Base-by-base conservation (phyloP, 2,888 invertebrate genomes). In the Lomographa bimaculata region DNA sequence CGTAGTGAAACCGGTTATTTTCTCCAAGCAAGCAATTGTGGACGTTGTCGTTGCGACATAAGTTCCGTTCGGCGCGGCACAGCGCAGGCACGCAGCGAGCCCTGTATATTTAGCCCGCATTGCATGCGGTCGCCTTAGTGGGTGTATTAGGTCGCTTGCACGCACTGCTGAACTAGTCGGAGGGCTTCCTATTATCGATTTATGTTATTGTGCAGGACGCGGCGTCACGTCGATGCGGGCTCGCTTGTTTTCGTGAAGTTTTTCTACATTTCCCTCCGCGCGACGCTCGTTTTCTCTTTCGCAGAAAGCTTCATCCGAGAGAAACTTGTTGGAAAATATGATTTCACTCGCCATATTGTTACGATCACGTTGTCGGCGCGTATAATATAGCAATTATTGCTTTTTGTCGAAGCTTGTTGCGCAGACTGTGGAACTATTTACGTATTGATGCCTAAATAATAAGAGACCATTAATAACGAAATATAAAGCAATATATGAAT, bases 121-220 rank as follows among this genome's bases (percentile, higher is more conserved):
- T 79, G 85, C 85, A 80, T 76, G 75, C 74, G 71, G 69, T 71
- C 64, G 70, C 67, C 68, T 68, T 71, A 73, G 85, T 84, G 79
- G 81, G 84, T 86, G 85, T 86, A 81, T 86, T 84, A 82, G 87
- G 89, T 87, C 87, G 87, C 75, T 79, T 72, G 83, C 86, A 86
- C 86, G 87, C 87, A 89, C 87, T 85, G 85, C 82, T 87, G 86
- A 87, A 85, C 87, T 87, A 87, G 76, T 86, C 86, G 80, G 82
- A 84, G 85, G 84, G 83, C 78, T 86, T 85, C 87, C 84, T 83
- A 82, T 81, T 85, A 89, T 87, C 86, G 86, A 87, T 85, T 85
- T 80, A 82, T 79, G 84, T 78, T 75, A 74, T 74, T 77, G 76
- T 77, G 70, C 71, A 75, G 73, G 71, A 72, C 71, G 71, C 60